A percentile compares a stretch with the other conserved stretches of the same genome.
phyloP scores from a whole-genome alignment of 2,797 vertebrate species.

The Rallus crepitans region DNA sequence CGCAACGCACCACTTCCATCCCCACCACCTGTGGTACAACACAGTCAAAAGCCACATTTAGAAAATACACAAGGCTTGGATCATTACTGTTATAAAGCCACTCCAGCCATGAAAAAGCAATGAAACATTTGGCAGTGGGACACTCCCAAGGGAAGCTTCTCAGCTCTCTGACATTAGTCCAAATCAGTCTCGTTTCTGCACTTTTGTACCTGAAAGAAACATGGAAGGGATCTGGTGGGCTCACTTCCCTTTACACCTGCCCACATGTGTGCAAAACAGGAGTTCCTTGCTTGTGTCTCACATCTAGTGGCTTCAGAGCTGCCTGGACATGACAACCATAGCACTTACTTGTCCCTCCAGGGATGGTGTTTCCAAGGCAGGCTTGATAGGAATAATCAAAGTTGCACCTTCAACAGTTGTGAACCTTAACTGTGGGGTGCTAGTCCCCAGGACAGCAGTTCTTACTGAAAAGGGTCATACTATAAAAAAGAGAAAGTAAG shows the following conservation, averaged over 20 bases:
- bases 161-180: not conserved
- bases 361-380: not conserved
- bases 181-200: not conserved
- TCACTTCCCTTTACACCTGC: not conserved
- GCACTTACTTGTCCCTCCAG: not conserved
- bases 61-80: not conserved
- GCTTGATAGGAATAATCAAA: not conserved
- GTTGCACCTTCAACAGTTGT: not conserved
- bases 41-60: not conserved
- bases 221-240: not conserved
- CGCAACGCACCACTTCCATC: not conserved
- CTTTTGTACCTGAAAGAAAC: not conserved
- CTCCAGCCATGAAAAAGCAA: not conserved
- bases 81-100: not conserved
- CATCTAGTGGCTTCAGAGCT: not conserved
- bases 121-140: not conserved
- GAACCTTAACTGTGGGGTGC: not conserved
- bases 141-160: not conserved
- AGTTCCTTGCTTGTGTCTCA: not conserved
- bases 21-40: not conserved
- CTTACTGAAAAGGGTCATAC: not conserved
- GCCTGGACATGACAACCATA: not conserved
- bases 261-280: not conserved
- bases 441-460: not conserved
- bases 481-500: not conserved